Evolutionary conservation across 2,797 vertebrate species (phyloP).

Genomic region (Manis crassicaudata): DNA sequence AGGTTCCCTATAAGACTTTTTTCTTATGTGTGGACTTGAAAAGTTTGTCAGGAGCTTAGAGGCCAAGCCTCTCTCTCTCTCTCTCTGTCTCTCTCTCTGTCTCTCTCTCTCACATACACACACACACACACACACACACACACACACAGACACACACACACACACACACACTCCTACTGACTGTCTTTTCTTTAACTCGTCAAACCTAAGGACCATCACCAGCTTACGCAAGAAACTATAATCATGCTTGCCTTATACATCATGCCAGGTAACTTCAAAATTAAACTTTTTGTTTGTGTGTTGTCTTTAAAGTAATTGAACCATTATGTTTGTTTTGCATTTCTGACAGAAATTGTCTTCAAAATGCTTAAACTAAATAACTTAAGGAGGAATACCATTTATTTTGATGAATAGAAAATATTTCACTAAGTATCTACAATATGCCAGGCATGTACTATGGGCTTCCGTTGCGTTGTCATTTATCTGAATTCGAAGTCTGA

Average conservation of each 20-base stretch:
- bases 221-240: background rate
- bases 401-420: background rate
- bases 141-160: too few relatives aligned
- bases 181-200: background rate
- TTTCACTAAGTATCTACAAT: background rate
- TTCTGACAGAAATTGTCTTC: slow-evolving; percentile 17
- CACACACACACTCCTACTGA: background rate
- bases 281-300: background rate
- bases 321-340: background rate
- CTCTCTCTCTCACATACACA: too few relatives aligned
- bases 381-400: background rate
- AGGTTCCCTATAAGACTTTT: background rate
- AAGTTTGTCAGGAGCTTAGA: background rate
- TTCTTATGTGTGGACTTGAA: background rate
- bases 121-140: too few relatives aligned
- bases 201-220: background rate
- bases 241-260: background rate
- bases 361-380: background rate
- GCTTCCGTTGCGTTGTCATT: background rate
- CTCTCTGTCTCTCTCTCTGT: too few relatives aligned
- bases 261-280: background rate
- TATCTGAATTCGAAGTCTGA: background rate
- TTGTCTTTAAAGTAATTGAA: background rate
- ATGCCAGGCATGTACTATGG: background rate
- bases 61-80: background rate